Percentiles rank a stretch among this genome's conserved stretches.
phyloP scores from a whole-genome alignment of 2,113 vertebrate genomes.

The Gasterosteus nipponicus region DNA sequence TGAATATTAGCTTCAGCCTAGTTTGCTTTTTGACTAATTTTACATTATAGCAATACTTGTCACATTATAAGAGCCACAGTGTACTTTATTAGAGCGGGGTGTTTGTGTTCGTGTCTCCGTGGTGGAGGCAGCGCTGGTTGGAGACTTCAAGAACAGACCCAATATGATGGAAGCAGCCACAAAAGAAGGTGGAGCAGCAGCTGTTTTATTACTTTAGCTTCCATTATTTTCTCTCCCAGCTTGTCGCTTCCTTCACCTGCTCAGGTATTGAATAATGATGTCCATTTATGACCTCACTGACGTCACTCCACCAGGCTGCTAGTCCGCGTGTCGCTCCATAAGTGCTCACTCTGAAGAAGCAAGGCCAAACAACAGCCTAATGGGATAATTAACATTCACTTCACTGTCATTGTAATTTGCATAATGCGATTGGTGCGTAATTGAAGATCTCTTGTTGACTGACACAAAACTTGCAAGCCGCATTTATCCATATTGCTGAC shows the following conservation, averaged over 20 bases:
- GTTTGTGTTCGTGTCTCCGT: background rate
- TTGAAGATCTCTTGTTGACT: constrained; percentile 4
- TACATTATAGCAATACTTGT: background rate
- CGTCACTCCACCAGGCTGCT: background rate
- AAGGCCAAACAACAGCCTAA: background rate
- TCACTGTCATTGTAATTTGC: constrained; percentile 4
- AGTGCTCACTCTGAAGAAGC: background rate
- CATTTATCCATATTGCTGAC: constrained; percentile 38
- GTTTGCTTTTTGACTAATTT: background rate
- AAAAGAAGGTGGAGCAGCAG: background rate
- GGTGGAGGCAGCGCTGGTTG: too few relatives aligned
- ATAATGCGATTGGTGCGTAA: constrained; percentile 10
- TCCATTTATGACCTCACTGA: background rate
- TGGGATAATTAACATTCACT: constrained; percentile 2
- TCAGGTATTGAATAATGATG: background rate
- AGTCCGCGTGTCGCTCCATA: background rate
- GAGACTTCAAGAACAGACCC: background rate
- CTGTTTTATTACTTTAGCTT: background rate
- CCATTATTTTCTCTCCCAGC: background rate
- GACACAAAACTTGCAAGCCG: constrained; percentile 13
- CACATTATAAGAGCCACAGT: background rate
- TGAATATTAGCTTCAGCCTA: background rate
- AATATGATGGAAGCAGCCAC: background rate
- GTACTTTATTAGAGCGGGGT: too few relatives aligned
- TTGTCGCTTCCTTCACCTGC: background rate